A percentile compares a stretch with the other conserved stretches of the same genome.
Conservation (phyloP, 2,888 invertebrate genomes). For the Caenorhabditis uteleia region DNA sequence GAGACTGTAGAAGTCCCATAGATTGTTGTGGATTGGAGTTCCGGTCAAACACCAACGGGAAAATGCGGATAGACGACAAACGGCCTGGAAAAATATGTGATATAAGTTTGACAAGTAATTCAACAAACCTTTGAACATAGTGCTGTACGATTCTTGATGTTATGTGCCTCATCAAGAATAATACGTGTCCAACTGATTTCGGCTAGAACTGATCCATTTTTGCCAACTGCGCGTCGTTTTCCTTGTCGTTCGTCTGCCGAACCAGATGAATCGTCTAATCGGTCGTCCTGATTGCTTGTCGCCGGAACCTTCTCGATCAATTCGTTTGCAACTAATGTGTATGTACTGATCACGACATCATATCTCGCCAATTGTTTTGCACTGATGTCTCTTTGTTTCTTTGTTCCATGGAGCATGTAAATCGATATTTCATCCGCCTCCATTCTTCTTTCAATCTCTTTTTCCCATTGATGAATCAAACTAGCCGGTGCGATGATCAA, state of each 20-base stretch:
- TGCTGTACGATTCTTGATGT: conserved; percentile 80
- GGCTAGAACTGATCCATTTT: conserved; percentile 69
- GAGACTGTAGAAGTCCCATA: conserved; percentile 76
- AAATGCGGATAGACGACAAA: conserved; percentile 76
- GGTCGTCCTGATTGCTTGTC: conserved; percentile 16
- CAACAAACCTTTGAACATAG: conserved; percentile 38
- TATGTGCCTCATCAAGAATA: conserved; percentile 91
- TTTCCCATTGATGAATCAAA: conserved; percentile 86
- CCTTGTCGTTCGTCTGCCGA: conserved; percentile 15
- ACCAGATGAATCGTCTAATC: conserved; percentile 15
- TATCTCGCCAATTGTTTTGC: conserved; percentile 66
- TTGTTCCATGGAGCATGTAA: conserved; percentile 82
- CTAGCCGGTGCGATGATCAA: conserved; percentile 92
- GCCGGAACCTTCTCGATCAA: conserved; percentile 59
- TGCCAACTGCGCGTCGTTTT: conserved; percentile 21
- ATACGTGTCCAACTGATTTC: conserved; percentile 83
- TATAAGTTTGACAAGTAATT: no score
- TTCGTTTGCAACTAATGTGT: conserved; percentile 76
- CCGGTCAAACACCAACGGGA: conserved; percentile 88
- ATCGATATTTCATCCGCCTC: conserved; percentile 76
- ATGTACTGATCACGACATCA: conserved; percentile 89
- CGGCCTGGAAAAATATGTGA: no score
- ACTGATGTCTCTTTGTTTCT: conserved; percentile 70
- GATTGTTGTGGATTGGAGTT: conserved; percentile 89
- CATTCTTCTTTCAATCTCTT: conserved; percentile 75